phyloP scores from a whole-genome alignment of 2,113 vertebrate genomes.

The Polypterus senegalus region DNA sequence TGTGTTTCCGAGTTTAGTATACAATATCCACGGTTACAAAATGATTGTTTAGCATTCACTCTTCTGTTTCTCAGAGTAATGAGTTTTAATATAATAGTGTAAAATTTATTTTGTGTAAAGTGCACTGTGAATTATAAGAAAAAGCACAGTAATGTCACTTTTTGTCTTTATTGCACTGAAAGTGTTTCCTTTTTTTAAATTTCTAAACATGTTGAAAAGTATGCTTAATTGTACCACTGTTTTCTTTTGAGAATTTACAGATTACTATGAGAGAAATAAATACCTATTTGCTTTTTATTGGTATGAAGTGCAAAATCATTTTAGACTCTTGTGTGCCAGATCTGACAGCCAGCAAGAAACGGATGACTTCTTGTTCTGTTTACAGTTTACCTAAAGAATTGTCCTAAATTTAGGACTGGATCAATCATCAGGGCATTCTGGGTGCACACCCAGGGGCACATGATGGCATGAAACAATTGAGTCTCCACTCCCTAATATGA shows the following conservation, averaged over 20 bases:
- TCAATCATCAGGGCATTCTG: too few species aligned
- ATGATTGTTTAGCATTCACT: conserved; percentile 59
- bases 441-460: too few species aligned
- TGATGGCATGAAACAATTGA: too few species aligned
- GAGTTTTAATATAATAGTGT: conserved; percentile 55
- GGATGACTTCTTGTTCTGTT: too few species aligned
- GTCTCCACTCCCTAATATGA: too few species aligned
- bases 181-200: conserved; percentile 50
- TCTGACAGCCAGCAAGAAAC: background rate
- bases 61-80: conserved; percentile 51
- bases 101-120: conserved; percentile 59
- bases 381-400: too few species aligned
- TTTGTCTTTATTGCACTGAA: conserved; percentile 74
- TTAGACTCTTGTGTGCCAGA: background rate
- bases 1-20: conserved; percentile 22
- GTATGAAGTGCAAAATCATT: conserved; percentile 1
- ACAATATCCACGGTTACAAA: conserved; percentile 37
- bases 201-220: conserved; percentile 20
- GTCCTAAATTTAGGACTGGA: too few species aligned
- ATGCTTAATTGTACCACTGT: conserved; percentile 24
- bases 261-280: conserved; percentile 22
- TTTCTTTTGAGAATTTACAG: conserved; percentile 22
- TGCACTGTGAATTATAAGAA: conserved; percentile 63
- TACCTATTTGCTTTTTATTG: conserved; percentile 17
- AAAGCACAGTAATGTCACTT: conserved; percentile 73